Evolutionary conservation across 2,113 vertebrate genomes (phyloP), one percentile per base, ranked within the genome.

Genomic region (rabbit (Oryctolagus cuniculus)): DNA sequence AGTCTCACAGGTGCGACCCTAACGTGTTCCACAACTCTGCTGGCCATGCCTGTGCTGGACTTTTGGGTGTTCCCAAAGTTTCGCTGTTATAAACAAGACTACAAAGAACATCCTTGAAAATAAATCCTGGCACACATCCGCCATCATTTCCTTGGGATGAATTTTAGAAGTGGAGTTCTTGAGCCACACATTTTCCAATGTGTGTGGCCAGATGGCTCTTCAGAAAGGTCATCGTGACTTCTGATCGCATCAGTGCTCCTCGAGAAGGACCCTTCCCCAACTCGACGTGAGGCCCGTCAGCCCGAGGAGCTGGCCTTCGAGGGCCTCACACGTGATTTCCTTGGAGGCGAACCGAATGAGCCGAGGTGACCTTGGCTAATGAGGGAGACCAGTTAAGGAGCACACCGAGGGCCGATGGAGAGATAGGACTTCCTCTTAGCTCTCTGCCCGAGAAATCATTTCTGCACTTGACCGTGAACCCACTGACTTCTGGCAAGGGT

Each of bases 41-140:
- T 27, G 4, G 2, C 44, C 44, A 44, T 44, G 44, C 44, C 31
- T 58, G 1, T n/a, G 53, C 12, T 49, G 85, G 96, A 55, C 67
- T 66, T 88, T 85, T 67, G 96, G 96, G 95, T 96, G 78, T 96
- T 97, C 93, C 93, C 94, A 87, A 0, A 21, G 58, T 75, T 84
- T 87, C 31, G 27, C 24, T 85, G 10, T 63, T 87, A 61, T 89
- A 87, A 95, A 94, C 84, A 96, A 34, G 72, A 34, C 87, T 55
- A 49, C 80, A 66, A 70, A 93, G 83, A 80, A 80, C 72, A 92
- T 77, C 93, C 93, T 87, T 94, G 91, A 92, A 92, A 90, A 94
- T 27, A 88, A 90, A 88, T 88, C 85, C 67, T 25, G 66, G 34
- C 25, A 11, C 36, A 92, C 86, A 92, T 95, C 93, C 96, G 79